Evolutionary conservation across 2,888 invertebrate species (phyloP).

Genomic region (Parthenolecanium corni): DNA sequence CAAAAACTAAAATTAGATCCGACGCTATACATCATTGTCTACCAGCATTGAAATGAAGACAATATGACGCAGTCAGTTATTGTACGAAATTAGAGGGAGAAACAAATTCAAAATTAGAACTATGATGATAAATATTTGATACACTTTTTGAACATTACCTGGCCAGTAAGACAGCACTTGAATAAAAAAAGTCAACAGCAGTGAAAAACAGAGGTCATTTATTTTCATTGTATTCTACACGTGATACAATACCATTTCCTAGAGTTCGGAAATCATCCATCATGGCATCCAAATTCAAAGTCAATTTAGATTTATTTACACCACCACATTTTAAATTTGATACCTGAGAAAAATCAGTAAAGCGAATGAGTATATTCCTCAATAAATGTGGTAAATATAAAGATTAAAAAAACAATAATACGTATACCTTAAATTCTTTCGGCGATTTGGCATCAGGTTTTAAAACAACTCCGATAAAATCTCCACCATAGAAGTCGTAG

Average conservation of each 20-base stretch:
- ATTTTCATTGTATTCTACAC: slow-evolving; percentile 40
- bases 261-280: slow-evolving; percentile 58
- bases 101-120: too few relatives aligned
- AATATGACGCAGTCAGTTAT: too few relatives aligned
- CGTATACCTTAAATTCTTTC: slow-evolving; percentile 56
- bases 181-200: background rate
- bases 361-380: slow-evolving; percentile 14
- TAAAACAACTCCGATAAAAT: slow-evolving; percentile 72
- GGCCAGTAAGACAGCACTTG: too few relatives aligned
- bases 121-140: too few relatives aligned
- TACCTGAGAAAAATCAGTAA: slow-evolving; percentile 41
- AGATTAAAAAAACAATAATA: slow-evolving; percentile 8
- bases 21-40: too few relatives aligned
- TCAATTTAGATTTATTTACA: slow-evolving; percentile 36
- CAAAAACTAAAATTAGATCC: too few relatives aligned
- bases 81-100: too few relatives aligned
- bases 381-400: background rate
- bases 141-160: too few relatives aligned
- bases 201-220: background rate
- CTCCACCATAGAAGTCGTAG: slow-evolving; percentile 77
- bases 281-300: slow-evolving; percentile 52
- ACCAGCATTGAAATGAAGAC: too few relatives aligned
- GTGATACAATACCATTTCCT: slow-evolving; percentile 53
- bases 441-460: slow-evolving; percentile 50
- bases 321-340: slow-evolving; percentile 47